Base-by-base conservation (phyloP, 2,113 vertebrate genomes). In the Copsychus sechellarum region DNA sequence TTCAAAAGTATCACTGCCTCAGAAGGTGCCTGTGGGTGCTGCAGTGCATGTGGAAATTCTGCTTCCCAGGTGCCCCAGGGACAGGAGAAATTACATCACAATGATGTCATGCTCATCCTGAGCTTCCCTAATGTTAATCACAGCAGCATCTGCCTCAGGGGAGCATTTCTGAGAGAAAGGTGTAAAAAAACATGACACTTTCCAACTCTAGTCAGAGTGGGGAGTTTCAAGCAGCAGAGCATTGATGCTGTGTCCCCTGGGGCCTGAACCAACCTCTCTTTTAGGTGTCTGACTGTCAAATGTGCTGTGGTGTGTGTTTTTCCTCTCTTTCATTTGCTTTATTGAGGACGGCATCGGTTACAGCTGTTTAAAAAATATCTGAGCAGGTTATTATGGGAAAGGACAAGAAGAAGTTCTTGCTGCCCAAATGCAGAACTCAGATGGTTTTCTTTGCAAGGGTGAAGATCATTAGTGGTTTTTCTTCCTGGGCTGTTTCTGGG, bases 301-400 rank as follows among this genome's bases (percentile, higher is more conserved):
- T 23, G 60, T 24, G 43, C 64, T 7, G 36, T 2, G 1, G 72
- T 0, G 1, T 1, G 1, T 93, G 90, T 43, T 96, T 95, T 89
- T 92, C 56, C 57, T 96, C 94, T 86, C 86, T 67, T 76, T 51
- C n/a, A 0, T 95, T 92, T 58, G 7, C 69, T 81, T 94, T 93
- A 96, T 94, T 94, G 91, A 83, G 92, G 29, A 54, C 0, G 56
- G 86, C 95, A 86, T 86, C 0, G 0, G 90, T 81, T 93, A 86
- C 95, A 96, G 96, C 79, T 93, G 92, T 66, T 95, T 90, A 88
- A 96, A 95, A 95, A 90, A 78, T 93, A 95, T 83, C 86, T 60
- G 83, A 92, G 80, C 60, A 83, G 88, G 82, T 92, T 95, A 71
- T 86, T 90, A 84, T 84, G 92, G 89, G 89, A 96, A 91, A 91